phyloP scores from a whole-genome alignment of 2,888 invertebrate species.

The Exocentrus adspersus region DNA sequence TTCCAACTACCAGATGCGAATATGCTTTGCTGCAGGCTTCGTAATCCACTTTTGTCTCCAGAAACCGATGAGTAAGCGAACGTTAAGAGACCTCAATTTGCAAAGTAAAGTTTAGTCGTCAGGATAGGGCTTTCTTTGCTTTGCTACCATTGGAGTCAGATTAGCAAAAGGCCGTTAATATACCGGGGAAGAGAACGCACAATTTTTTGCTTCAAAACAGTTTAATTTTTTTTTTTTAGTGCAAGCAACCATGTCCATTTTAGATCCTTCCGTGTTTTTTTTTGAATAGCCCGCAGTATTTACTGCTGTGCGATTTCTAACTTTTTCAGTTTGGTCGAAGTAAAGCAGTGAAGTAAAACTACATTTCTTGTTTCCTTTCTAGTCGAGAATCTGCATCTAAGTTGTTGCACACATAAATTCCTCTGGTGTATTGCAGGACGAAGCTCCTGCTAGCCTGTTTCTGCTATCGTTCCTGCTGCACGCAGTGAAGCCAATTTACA shows the following conservation, averaged over 20 bases:
- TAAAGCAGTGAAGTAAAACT: neutral
- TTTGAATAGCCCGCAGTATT: too few species aligned
- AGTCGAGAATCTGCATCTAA: neutral
- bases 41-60: neutral
- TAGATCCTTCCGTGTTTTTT: too few species aligned
- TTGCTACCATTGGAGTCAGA: neutral
- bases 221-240: neutral
- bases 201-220: neutral
- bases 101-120: conserved; percentile 1
- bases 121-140: neutral
- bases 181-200: neutral
- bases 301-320: too few species aligned
- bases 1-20: neutral
- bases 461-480: neutral
- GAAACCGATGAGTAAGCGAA: neutral
- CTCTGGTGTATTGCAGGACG: conserved; percentile 3
- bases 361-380: neutral
- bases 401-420: neutral
- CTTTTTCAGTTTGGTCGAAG: too few species aligned
- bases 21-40: neutral
- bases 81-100: neutral
- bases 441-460: neutral
- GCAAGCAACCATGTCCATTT: too few species aligned
- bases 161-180: neutral
- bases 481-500: neutral